Conservation (phyloP, 92 coral and sea anemone species). For the Palythoa grandis region DNA sequence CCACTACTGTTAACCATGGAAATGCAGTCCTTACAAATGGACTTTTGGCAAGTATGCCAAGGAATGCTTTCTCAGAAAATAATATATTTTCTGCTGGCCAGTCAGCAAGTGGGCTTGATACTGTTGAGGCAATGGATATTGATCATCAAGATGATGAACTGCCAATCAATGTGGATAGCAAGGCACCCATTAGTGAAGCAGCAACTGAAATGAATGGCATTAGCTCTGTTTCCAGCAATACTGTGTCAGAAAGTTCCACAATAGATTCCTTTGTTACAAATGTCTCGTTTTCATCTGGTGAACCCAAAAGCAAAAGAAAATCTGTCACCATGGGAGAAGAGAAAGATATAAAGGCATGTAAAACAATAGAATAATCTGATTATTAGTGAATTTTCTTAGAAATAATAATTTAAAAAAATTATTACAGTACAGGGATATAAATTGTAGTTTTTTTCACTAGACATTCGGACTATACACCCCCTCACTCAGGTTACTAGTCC, state of each 20-base stretch:
- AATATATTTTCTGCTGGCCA: conserved; percentile 24
- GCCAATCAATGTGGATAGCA: conserved; percentile 12
- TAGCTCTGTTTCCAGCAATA: background rate
- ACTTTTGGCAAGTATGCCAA: conserved; percentile 10
- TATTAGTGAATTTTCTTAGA: background rate
- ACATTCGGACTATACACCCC: too few species aligned
- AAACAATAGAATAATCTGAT: background rate
- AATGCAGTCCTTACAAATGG: conserved; percentile 26
- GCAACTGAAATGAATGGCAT: conserved; percentile 2
- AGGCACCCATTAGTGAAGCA: background rate
- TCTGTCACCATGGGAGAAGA: background rate
- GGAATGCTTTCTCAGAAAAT: conserved; percentile 12
- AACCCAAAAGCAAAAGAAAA: background rate
- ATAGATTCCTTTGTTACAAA: conserved; percentile 1
- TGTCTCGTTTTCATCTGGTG: conserved; percentile 1
- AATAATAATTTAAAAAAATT: too few species aligned
- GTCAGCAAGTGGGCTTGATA: conserved; percentile 30
- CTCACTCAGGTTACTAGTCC: too few species aligned
- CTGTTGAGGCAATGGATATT: conserved; percentile 70
- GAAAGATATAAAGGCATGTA: conserved; percentile 8
- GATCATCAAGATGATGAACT: conserved; percentile 58
- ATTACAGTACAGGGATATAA: too few species aligned
- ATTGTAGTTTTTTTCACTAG: too few species aligned
- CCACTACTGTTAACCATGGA: background rate
- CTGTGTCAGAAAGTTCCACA: background rate